A percentile compares a stretch with the other conserved stretches of the same genome.
phyloP scores from a whole-genome alignment of 2,113 vertebrate genomes.

The Lontra canadensis region DNA sequence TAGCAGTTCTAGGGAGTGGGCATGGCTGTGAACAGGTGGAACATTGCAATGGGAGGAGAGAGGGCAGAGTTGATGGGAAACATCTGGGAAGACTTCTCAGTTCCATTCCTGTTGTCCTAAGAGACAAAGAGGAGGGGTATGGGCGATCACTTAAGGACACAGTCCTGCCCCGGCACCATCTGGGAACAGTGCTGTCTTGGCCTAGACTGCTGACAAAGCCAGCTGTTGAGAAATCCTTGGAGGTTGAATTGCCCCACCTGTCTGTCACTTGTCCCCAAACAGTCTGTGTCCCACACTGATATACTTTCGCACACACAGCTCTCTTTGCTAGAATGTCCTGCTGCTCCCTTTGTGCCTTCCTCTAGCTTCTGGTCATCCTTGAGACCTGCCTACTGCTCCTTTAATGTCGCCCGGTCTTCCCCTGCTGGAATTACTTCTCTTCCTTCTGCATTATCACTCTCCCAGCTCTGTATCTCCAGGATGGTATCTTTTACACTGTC shows the following conservation, averaged over 20 bases:
- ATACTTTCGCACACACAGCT: background rate
- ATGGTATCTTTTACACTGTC: fast-evolving
- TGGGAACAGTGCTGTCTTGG: fast-evolving
- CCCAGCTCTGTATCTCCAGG: fast-evolving
- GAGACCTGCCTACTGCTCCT: background rate
- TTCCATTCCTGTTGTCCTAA: background rate
- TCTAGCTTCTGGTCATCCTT: background rate
- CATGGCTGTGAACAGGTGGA: background rate
- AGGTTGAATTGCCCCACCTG: fast-evolving
- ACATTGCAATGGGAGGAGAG: fast-evolving
- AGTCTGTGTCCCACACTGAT: fast-evolving
- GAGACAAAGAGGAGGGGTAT: fast-evolving
- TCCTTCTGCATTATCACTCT: fast-evolving
- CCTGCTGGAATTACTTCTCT: fast-evolving
- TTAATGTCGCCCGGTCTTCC: fast-evolving
- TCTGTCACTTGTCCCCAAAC: background rate
- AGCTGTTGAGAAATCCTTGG: background rate
- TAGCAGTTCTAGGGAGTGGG: too few relatives aligned
- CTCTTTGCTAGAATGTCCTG: background rate
- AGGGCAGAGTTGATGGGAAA: too few relatives aligned
- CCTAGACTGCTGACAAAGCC: background rate
- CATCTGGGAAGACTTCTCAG: background rate
- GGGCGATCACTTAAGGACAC: fast-evolving
- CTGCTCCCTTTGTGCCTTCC: background rate
- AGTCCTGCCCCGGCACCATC: fast-evolving